Evolutionary conservation across 2,113 vertebrate genomes (phyloP).

Genomic region (Cepphus grylle): DNA sequence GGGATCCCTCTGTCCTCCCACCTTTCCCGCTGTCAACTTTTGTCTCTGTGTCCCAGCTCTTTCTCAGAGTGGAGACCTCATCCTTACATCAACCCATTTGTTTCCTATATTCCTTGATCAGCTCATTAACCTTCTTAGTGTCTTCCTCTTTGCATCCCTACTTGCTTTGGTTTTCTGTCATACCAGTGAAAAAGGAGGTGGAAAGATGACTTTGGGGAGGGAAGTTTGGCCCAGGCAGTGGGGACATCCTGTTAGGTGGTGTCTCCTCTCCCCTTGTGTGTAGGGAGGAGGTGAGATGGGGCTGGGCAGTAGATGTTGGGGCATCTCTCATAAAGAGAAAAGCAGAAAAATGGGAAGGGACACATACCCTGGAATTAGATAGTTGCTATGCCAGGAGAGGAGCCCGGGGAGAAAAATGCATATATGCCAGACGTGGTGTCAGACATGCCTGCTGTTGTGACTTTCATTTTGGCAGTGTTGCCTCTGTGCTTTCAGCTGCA

Average conservation of each 20-base stretch:
- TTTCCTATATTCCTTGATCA: background rate
- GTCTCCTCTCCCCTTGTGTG: background rate
- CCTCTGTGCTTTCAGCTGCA: background rate
- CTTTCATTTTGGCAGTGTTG: background rate
- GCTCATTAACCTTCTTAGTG: background rate
- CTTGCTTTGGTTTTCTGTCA: background rate
- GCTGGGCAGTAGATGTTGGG: background rate
- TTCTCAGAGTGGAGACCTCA: background rate
- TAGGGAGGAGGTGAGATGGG: background rate
- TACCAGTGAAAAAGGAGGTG: background rate
- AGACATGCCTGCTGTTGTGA: background rate
- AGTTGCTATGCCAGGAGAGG: background rate
- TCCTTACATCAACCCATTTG: background rate
- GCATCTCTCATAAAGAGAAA: background rate
- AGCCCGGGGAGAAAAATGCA: background rate
- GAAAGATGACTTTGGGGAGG: background rate
- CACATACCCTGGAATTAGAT: background rate
- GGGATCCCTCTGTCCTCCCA: background rate
- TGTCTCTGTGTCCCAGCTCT: background rate
- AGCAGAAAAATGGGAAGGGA: background rate
- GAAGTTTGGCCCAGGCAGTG: background rate
- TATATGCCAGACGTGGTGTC: background rate
- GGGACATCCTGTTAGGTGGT: background rate
- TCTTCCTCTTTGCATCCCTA: background rate
- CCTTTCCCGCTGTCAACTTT: background rate